Conservation (phyloP, 2,888 invertebrate species). For the Beris morrisii region DNA sequence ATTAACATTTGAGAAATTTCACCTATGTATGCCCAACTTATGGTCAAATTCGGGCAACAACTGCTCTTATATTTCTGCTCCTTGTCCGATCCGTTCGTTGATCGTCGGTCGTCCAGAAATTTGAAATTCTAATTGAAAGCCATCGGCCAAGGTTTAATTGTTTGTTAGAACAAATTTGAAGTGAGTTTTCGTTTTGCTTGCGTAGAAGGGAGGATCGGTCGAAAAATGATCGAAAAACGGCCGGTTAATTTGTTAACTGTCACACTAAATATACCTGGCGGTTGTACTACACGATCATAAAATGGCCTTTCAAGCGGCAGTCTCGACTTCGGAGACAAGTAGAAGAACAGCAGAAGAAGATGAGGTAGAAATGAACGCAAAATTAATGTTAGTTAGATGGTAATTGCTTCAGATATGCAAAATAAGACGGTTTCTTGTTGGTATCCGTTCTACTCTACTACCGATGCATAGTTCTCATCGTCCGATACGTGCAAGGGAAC, state of each 20-base stretch:
- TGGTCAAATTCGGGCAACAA: background rate
- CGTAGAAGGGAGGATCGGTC: too few relatives aligned
- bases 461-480: slow-evolving; percentile 19
- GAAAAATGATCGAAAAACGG: slow-evolving; percentile 9
- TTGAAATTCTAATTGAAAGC: slow-evolving; percentile 34
- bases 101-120: background rate
- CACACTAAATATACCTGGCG: slow-evolving; percentile 15
- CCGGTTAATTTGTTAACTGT: slow-evolving; percentile 28
- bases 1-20: slow-evolving; percentile 33
- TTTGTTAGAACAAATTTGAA: slow-evolving; percentile 12
- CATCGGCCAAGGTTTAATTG: slow-evolving; percentile 30
- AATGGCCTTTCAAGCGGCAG: background rate
- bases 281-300: slow-evolving; percentile 11
- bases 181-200: too few relatives aligned
- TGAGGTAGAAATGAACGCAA: slow-evolving; percentile 15
- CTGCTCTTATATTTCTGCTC: background rate
- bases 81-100: too few relatives aligned
- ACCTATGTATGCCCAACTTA: background rate
- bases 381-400: slow-evolving; percentile 33
- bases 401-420: slow-evolving; percentile 33
- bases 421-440: slow-evolving; percentile 16
- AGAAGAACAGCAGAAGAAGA: slow-evolving; percentile 5
- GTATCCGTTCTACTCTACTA: slow-evolving; percentile 29
- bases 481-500: background rate
- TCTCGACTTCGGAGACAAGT: slow-evolving; percentile 7